These are phyloP conservation scores for Neotoma lepida DNA, from an alignment of 2,113 vertebrate species.

Conservation along the genomic window DNA sequence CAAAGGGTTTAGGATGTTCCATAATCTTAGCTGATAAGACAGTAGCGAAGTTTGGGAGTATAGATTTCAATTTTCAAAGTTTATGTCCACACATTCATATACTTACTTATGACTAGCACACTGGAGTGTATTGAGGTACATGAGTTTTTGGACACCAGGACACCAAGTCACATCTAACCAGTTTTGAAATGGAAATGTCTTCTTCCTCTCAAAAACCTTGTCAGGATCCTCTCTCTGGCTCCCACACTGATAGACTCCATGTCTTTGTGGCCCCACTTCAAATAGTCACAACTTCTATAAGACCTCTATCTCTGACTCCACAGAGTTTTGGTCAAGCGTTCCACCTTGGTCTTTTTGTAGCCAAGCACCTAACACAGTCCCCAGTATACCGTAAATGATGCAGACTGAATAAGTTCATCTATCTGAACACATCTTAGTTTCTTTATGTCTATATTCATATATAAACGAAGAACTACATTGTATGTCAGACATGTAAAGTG, in stretches of 20 bases:
- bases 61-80: not conserved
- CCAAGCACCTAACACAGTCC: not conserved
- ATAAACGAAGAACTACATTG: not conserved
- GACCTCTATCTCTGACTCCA: not conserved
- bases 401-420: not conserved
- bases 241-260: not conserved
- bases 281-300: not conserved
- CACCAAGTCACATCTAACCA: not conserved
- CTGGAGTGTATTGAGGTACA: not conserved
- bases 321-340: not conserved
- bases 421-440: not conserved
- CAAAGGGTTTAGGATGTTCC: not conserved
- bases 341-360: not conserved
- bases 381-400: not conserved
- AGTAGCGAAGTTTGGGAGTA: not conserved
- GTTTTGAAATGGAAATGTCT: not conserved
- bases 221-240: not conserved
- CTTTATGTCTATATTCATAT: not conserved
- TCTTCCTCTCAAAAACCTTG: not conserved
- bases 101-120: not conserved
- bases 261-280: not conserved
- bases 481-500: not conserved
- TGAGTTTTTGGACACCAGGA: not conserved
- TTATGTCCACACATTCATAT: not conserved
- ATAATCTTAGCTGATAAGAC: not conserved